Evolutionary conservation across 2,888 invertebrate species (phyloP).

Genomic region (Philhelius pedissequus): DNA sequence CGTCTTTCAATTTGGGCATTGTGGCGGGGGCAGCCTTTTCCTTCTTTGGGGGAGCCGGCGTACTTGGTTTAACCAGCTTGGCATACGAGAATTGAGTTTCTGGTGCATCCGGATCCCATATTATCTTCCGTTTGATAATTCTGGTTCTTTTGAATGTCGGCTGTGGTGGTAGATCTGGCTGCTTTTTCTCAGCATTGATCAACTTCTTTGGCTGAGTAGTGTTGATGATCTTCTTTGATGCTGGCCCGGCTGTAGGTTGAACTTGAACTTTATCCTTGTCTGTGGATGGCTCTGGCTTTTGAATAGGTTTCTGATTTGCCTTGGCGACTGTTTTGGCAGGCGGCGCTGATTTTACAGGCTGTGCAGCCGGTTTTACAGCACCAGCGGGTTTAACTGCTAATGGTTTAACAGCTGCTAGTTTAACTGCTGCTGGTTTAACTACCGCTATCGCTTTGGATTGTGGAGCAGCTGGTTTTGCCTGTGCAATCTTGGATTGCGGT

Average conservation of each 20-base stretch:
- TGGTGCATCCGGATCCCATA: constrained; percentile 84
- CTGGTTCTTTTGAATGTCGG: constrained; percentile 77
- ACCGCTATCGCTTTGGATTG: not conserved
- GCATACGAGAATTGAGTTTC: constrained; percentile 78
- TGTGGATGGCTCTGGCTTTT: not conserved
- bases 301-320: constrained; percentile 18
- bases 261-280: constrained; percentile 27
- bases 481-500: not conserved
- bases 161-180: constrained; percentile 38
- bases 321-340: not conserved
- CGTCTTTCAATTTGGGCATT: constrained; percentile 32
- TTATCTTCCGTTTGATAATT: constrained; percentile 86
- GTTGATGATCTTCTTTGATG: not conserved
- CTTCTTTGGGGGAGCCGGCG: constrained; percentile 47
- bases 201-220: constrained; percentile 20
- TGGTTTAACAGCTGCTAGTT: not conserved
- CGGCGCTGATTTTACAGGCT: not conserved
- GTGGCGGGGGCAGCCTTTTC: constrained; percentile 36
- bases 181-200: constrained; percentile 47
- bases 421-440: not conserved
- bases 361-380: not conserved
- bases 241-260: not conserved
- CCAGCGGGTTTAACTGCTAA: not conserved
- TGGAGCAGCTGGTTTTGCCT: not conserved
- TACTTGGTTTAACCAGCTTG: constrained; percentile 74